Evolutionary conservation across 2,888 invertebrate species (phyloP), one percentile per base, ranked within the genome.

Genomic region (Drosophila siamana): DNA sequence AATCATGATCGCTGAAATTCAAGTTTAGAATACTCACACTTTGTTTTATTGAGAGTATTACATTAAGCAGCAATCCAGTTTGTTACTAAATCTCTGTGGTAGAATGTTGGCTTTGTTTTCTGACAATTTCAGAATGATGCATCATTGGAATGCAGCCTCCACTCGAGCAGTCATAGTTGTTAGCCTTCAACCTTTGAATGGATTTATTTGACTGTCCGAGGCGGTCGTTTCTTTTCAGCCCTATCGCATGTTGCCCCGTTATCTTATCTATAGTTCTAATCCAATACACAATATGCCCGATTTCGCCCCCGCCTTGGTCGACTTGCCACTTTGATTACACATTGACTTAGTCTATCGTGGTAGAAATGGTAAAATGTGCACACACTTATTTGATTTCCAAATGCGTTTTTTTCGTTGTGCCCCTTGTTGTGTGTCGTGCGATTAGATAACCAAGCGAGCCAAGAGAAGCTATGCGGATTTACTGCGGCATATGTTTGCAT

Each of bases 401-500:
- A 83, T 76, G 73, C 73, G 73, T 74, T 77, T n/a, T n/a, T n/a
- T n/a, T n/a, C n/a, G n/a, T n/a, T n/a, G n/a, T n/a, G n/a, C n/a
- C n/a, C n/a, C n/a, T n/a, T n/a, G n/a, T n/a, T 73, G 50, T 65
- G 51, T 52, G 19, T 3, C 19, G 19, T 61, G 30, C 33, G 81
- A 82, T 85, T 78, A 82, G 81, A 82, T 82, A 75, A 82, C 36
- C 48, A 22, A 22, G 13, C 2, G 41, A 30, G 36, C 38, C 26
- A 47, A 9, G 26, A 15, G 28, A 2, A 7, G 24, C 1, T 24
- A 55, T 62, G 71, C 71, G 67, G 40, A 47, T 66, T 66, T 41
- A 73, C 46, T 74, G 75, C 76, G 72, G 72, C 74, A 74, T 68
- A 71, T 74, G 74, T 63, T 74, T 71, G 71, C 54, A 75, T 74